Conservation (phyloP, 2,888 invertebrate species). For the Apotomis betuletana region DNA sequence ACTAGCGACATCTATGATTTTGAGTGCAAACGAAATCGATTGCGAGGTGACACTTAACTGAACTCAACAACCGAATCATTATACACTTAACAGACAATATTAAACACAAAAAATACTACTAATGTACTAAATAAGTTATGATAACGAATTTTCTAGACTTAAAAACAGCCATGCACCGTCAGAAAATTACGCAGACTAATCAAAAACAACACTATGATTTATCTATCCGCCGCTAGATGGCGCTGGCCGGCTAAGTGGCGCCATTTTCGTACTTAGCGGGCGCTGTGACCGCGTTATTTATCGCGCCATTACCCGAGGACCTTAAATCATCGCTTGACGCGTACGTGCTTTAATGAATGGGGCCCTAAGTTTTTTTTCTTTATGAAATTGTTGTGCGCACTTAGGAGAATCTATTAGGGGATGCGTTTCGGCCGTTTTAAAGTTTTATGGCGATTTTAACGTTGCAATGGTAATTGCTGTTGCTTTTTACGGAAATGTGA, state of each 20-base stretch:
- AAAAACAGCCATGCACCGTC: constrained; percentile 43
- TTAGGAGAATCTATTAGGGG: constrained; percentile 78
- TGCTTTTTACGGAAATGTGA: neutral
- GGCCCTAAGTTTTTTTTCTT: constrained; percentile 69
- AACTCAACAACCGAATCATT: neutral
- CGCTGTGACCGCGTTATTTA: constrained; percentile 81
- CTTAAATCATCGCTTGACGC: constrained; percentile 83
- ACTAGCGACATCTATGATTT: neutral
- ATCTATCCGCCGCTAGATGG: constrained; percentile 71
- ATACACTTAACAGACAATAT: neutral
- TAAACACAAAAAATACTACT: neutral
- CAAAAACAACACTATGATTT: constrained; percentile 57
- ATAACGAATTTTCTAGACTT: neutral
- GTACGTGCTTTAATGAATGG: constrained; percentile 78
- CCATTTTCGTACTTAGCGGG: constrained; percentile 72
- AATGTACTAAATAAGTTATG: neutral
- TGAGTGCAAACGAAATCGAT: neutral
- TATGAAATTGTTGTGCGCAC: constrained; percentile 78
- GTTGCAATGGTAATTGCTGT: neutral
- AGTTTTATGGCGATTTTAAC: constrained; percentile 43
- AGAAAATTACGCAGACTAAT: constrained; percentile 53
- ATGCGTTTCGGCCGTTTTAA: constrained; percentile 56
- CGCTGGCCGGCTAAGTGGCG: constrained; percentile 70
- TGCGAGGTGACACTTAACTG: neutral
- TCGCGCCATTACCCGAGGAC: constrained; percentile 81